phyloP scores from a whole-genome alignment of 1,140 invertebrate species.

The Hypothenemus hampei region DNA sequence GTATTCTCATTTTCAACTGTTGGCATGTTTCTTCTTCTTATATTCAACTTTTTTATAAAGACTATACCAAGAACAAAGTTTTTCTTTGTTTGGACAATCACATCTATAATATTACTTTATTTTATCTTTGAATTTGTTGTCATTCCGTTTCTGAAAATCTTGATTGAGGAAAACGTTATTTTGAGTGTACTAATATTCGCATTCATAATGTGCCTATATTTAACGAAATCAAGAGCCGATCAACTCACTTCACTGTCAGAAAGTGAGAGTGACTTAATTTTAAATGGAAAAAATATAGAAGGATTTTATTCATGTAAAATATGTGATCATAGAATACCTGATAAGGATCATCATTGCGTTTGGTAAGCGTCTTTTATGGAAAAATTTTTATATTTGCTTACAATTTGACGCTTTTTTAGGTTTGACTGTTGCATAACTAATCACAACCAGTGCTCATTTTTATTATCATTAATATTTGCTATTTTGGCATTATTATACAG shows the following conservation, averaged over 20 bases:
- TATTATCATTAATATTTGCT: constrained; percentile 55
- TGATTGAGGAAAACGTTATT: constrained; percentile 60
- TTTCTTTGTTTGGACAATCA: constrained; percentile 62
- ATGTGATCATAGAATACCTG: constrained; percentile 47
- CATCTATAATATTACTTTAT: constrained; percentile 58
- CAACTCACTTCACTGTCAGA: constrained; percentile 23
- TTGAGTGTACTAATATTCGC: constrained; percentile 55
- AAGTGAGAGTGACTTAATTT: constrained; percentile 30
- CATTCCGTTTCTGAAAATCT: constrained; percentile 59
- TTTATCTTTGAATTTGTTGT: constrained; percentile 61
- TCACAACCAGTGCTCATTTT: constrained; percentile 59
- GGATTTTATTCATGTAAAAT: constrained; percentile 36
- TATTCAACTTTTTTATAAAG: constrained; percentile 55
- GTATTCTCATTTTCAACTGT: constrained; percentile 58
- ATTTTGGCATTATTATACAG: constrained; percentile 58
- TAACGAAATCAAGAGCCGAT: constrained; percentile 49
- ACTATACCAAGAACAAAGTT: constrained; percentile 52
- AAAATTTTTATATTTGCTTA: too few species aligned
- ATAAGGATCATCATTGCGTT: constrained; percentile 50
- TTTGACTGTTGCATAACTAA: constrained; percentile 66
- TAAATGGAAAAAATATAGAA: constrained; percentile 26
- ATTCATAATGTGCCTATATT: constrained; percentile 55
- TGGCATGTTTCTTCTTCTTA: constrained; percentile 56
- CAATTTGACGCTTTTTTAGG: constrained; percentile 49
- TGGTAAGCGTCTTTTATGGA: constrained; percentile 43